These are phyloP conservation scores for Drosophila pallidifrons DNA, from an alignment of 1,140 invertebrate genomes.

Conservation along the genomic window DNA sequence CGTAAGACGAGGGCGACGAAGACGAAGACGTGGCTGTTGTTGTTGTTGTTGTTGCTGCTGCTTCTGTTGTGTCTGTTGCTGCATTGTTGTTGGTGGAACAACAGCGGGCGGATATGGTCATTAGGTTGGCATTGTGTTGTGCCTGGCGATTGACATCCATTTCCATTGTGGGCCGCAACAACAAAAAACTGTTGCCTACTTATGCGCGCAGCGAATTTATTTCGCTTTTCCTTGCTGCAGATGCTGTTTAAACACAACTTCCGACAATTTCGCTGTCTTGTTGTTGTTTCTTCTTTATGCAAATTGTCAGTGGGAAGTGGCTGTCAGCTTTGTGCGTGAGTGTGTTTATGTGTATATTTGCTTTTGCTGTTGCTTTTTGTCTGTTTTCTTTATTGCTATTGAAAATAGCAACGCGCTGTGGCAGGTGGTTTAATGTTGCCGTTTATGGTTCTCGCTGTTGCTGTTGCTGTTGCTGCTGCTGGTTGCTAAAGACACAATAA, in stretches of 20 bases:
- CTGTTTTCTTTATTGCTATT: conserved; percentile 28
- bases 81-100: conserved; percentile 62
- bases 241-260: conserved; percentile 39
- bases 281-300: conserved; percentile 55
- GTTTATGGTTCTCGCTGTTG: conserved; percentile 19
- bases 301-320: conserved; percentile 47
- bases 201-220: conserved; percentile 46
- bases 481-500: conserved; percentile 65
- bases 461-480: conserved; percentile 49
- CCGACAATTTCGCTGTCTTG: conserved; percentile 30
- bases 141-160: conserved; percentile 76
- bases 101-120: conserved; percentile 83
- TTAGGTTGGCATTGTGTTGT: conserved; percentile 72
- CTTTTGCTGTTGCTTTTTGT: conserved; percentile 22
- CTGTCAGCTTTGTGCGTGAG: conserved; percentile 19
- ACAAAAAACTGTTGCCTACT: conserved; percentile 68
- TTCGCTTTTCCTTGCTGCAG: conserved; percentile 20
- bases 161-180: conserved; percentile 61
- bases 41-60: conserved; percentile 9
- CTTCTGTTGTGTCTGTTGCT: conserved; percentile 25
- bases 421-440: conserved; percentile 61
- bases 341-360: conserved; percentile 20
- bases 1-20: conserved; percentile 36
- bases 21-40: conserved; percentile 18
- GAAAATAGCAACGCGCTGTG: conserved; percentile 29